phyloP scores from a whole-genome alignment of 1,140 invertebrate genomes.

The Brachionus asplanchnoidis region DNA sequence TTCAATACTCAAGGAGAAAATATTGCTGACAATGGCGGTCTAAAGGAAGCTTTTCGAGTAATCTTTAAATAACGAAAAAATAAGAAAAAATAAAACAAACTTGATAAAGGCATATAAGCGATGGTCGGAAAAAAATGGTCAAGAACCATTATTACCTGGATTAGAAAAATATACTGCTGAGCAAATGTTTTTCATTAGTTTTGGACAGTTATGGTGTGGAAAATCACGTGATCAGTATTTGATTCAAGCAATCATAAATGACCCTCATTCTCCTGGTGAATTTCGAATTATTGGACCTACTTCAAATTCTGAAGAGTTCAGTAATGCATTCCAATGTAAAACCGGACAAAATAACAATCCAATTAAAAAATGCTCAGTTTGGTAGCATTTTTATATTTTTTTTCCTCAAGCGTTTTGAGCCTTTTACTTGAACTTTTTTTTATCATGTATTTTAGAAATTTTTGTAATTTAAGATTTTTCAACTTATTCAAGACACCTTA shows the following conservation, averaged over 20 bases:
- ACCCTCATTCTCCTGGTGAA: conserved; percentile 58
- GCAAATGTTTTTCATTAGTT: conserved; percentile 69
- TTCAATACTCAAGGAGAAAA: conserved; percentile 59
- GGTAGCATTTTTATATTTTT: conserved; percentile 9
- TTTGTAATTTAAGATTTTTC: conserved; percentile 6
- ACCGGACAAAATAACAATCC: conserved; percentile 36
- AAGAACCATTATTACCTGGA: conserved; percentile 62
- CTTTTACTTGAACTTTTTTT: neutral
- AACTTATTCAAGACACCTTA: neutral
- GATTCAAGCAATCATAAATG: conserved; percentile 57
- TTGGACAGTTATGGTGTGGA: conserved; percentile 59
- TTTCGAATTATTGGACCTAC: conserved; percentile 55
- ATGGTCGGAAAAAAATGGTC: conserved; percentile 60
- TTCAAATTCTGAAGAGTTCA: conserved; percentile 52
- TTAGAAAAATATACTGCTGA: conserved; percentile 61
- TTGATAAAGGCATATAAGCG: conserved; percentile 57
- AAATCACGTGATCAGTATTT: conserved; percentile 57
- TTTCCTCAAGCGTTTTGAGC: neutral
- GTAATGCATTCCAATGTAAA: conserved; percentile 54
- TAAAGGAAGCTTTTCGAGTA: conserved; percentile 56
- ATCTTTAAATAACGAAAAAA: neutral
- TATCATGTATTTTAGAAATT: neutral
- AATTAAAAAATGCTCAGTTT: conserved; percentile 39
- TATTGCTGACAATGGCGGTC: conserved; percentile 60
- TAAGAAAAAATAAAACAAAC: conserved; percentile 46